Conservation (phyloP, 1,140 invertebrate genomes). For the Andricus grossulariae region DNA sequence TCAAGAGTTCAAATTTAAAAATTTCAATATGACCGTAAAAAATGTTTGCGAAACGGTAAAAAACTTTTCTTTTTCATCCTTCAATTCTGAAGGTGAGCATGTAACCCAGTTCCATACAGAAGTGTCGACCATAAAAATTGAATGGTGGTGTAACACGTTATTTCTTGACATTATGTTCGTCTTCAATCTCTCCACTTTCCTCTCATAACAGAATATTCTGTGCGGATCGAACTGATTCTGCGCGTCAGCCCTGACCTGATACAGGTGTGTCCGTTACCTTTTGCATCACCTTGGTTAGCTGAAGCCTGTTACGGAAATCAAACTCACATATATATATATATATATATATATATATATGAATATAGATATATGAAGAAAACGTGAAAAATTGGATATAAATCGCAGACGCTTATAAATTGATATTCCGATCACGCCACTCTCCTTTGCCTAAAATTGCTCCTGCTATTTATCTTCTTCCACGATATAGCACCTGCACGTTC, state of each 20-base stretch:
- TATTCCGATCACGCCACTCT: too few relatives aligned
- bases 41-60: neutral
- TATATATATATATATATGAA: too few relatives aligned
- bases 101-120: conserved; percentile 2
- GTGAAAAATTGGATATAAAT: conserved; percentile 1
- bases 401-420: neutral
- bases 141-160: conserved; percentile 11
- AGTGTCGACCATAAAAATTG: conserved; percentile 9
- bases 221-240: conserved; percentile 18
- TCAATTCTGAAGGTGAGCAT: conserved; percentile 5
- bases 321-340: neutral
- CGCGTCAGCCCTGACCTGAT: neutral
- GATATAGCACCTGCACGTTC: too few relatives aligned
- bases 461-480: too few relatives aligned
- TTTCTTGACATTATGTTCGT: conserved; percentile 4
- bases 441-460: too few relatives aligned
- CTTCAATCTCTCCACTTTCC: neutral
- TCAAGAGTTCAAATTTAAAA: too few relatives aligned
- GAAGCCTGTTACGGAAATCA: neutral
- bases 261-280: neutral
- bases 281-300: neutral
- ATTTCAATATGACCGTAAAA: neutral
- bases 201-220: neutral
- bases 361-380: too few relatives aligned
- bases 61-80: neutral